Percentiles rank a stretch among this genome's conserved stretches.
Conservation (phyloP, 2,113 vertebrate species). For the Neolamprologus cancellatus region DNA sequence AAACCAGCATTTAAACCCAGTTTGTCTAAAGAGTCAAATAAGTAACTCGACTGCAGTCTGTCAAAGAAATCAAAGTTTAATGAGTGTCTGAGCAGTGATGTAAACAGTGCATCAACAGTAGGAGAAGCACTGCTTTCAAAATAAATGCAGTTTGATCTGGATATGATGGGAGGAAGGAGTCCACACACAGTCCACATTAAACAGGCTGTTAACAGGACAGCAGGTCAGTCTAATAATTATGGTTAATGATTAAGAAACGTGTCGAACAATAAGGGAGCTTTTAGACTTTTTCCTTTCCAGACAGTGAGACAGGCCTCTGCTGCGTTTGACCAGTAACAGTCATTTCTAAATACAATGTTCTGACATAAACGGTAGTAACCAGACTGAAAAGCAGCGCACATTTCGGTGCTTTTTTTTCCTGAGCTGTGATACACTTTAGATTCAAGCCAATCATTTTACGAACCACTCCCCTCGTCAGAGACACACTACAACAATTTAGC, state of each 20-base stretch:
- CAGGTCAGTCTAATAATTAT: neutral
- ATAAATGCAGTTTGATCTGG: neutral
- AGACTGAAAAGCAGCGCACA: accelerated
- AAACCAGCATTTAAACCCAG: neutral
- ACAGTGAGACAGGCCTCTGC: neutral
- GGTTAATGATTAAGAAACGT: neutral
- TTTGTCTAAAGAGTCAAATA: neutral
- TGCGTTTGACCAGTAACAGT: neutral
- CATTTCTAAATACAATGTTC: neutral
- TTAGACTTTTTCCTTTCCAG: neutral
- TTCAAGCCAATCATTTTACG: accelerated
- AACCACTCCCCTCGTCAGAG: too few relatives aligned
- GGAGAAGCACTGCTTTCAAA: neutral
- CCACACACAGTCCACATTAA: neutral
- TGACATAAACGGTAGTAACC: too few relatives aligned
- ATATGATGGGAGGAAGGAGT: neutral
- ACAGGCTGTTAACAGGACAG: neutral
- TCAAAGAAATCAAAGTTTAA: neutral
- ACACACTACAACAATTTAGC: too few relatives aligned
- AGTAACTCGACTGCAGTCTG: neutral
- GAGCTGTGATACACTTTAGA: too few relatives aligned
- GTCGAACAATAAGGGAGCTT: neutral
- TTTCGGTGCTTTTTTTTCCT: accelerated
- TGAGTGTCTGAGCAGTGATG: neutral
- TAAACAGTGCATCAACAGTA: neutral